These are phyloP conservation scores for Nothobranchius furzeri DNA, from an alignment of 2,113 vertebrate species.

Conservation along the genomic window DNA sequence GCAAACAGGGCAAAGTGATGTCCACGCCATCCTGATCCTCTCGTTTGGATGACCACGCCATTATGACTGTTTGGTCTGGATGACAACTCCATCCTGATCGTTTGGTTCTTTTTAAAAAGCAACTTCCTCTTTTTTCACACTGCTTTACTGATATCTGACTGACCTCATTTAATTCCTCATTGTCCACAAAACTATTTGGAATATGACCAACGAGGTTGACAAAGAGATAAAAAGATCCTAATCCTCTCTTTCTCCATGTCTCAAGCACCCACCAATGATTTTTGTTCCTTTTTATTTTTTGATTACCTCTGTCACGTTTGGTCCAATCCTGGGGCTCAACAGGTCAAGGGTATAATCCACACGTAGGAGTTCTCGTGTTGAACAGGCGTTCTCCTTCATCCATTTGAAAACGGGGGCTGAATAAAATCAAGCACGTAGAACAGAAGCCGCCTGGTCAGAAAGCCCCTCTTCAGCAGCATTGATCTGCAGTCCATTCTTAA, in stretches of 20 bases:
- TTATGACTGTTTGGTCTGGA: constrained; percentile 25
- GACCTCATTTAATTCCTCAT: constrained; percentile 64
- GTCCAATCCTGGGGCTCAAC: constrained; percentile 13
- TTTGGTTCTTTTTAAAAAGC: constrained; percentile 55
- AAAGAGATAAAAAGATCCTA: constrained; percentile 41
- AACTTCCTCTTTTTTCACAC: constrained; percentile 56
- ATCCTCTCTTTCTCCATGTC: constrained; percentile 32
- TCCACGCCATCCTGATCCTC: too few species aligned
- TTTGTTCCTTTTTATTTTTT: neutral
- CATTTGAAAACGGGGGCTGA: constrained; percentile 8
- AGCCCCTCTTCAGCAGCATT: constrained; percentile 8
- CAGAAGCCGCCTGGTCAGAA: constrained; percentile 1
- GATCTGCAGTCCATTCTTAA: constrained; percentile 19
- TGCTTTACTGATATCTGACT: constrained; percentile 69
- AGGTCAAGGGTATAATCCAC: constrained; percentile 21
- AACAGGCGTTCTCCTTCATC: constrained; percentile 8
- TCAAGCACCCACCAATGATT: constrained; percentile 27
- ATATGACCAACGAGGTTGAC: constrained; percentile 56
- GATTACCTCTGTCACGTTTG: constrained; percentile 22
- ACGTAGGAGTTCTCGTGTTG: constrained; percentile 10
- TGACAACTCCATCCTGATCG: too few species aligned
- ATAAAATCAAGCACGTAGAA: neutral
- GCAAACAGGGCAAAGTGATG: constrained; percentile 60
- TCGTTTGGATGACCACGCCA: constrained; percentile 56
- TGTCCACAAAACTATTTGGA: constrained; percentile 57